Evolutionary conservation across 2,113 vertebrate genomes (phyloP), one percentile per base, ranked within the genome.

Genomic region (Dolichallabes microphthalmus): DNA sequence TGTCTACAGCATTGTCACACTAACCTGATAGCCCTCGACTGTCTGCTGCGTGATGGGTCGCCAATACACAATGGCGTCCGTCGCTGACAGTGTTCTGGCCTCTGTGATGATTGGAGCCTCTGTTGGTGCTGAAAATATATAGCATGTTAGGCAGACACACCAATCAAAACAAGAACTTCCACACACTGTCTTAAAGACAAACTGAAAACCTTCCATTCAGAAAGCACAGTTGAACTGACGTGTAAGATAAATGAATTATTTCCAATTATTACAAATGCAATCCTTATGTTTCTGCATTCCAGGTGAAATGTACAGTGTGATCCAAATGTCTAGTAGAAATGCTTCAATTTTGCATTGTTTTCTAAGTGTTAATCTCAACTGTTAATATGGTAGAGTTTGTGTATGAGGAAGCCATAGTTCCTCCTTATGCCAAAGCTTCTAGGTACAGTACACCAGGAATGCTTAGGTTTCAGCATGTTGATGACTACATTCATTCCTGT

Each of bases 1-100:
- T 35, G 53, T 19, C 17, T 58, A 27, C 25, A 35, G 27, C 30
- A 22, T 58, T 58, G 22, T 12, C 60, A 25, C 86, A 91, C 96
- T 92, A 74, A 98, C 98, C 96, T 98, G 96, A 90, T 99, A 98
- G 66, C 96, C 96, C 81, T 97, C 96, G 63, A 98, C 90, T 35
- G 94, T 93, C 87, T 92, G 93, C 88, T 95, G 94, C 73, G 92
- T 11, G 82, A 97, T 91, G 11, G 95, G 95, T 20, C 92, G 89
- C 98, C 98, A 99, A 82, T 90, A 93, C 85, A 99, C 94, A 14
- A 94, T 93, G 76, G 95, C 96, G 85, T 97, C 96, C 61, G 96
- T 97, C 86, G 98, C 96, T 1, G 97, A 98, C 22, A 97, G 82
- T 32, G 95, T 94, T 93, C 91, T 95, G 68, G 93, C 90, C 0